These are phyloP conservation scores for Phytoseiulus persimilis DNA, from an alignment of 2,888 invertebrate genomes.

Conservation along the genomic window DNA sequence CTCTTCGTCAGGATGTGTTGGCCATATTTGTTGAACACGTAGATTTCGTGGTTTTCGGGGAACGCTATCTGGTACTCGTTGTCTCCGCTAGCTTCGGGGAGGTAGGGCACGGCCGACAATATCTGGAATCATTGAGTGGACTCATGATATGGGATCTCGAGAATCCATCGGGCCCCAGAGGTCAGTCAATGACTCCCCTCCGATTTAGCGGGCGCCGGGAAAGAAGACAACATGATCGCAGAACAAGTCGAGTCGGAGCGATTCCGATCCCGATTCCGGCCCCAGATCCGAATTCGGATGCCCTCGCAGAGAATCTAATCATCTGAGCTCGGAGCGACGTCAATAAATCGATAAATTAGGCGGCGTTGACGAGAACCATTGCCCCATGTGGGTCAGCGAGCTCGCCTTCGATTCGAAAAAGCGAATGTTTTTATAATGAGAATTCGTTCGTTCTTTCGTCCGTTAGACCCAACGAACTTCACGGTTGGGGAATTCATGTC, in stretches of 20 bases:
- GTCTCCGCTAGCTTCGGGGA: slow-evolving; percentile 45
- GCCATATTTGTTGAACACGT: slow-evolving; percentile 84
- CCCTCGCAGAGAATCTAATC: background rate
- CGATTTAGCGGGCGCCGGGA: background rate
- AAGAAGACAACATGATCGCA: background rate
- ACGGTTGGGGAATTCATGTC: background rate
- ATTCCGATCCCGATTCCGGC: background rate
- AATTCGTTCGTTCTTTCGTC: background rate
- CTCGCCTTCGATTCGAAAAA: background rate
- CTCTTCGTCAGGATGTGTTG: slow-evolving; percentile 88
- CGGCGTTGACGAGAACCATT: background rate
- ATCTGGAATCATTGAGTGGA: slow-evolving; percentile 42
- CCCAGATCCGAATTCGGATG: background rate
- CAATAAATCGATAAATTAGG: background rate
- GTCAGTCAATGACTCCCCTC: background rate
- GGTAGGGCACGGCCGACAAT: slow-evolving; percentile 46
- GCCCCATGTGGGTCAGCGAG: background rate
- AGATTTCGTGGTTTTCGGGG: slow-evolving; percentile 87
- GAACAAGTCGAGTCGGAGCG: background rate
- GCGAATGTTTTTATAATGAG: background rate
- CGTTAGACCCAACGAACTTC: background rate
- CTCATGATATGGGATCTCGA: background rate
- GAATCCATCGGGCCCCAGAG: background rate
- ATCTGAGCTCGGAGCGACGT: background rate
- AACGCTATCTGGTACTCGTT: slow-evolving; percentile 84